Evolutionary conservation across 2,888 invertebrate species (phyloP).

Genomic region (Pedicia rivosa): DNA sequence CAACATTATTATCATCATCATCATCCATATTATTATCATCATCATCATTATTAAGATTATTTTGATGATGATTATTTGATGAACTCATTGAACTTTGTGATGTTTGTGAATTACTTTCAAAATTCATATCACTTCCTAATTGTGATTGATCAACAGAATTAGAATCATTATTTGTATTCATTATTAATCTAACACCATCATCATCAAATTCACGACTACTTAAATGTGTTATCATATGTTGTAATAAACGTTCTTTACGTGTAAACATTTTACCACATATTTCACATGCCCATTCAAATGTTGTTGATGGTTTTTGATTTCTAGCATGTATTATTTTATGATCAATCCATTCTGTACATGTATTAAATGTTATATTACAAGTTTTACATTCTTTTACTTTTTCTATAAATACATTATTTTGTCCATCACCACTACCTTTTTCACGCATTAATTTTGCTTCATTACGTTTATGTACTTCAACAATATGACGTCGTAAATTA

Average conservation of each 20-base stretch:
- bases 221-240: constrained; percentile 29
- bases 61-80: constrained; percentile 7
- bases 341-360: constrained; percentile 27
- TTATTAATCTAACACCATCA: constrained; percentile 10
- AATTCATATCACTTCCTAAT: constrained; percentile 12
- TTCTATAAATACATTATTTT: constrained; percentile 25
- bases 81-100: constrained; percentile 15
- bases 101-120: constrained; percentile 14
- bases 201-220: constrained; percentile 18
- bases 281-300: constrained; percentile 31
- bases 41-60: constrained; percentile 11
- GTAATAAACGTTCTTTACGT: constrained; percentile 28
- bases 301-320: constrained; percentile 24
- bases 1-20: constrained; percentile 8
- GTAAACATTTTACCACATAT: constrained; percentile 29
- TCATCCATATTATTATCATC: constrained; percentile 7
- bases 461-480: constrained; percentile 25
- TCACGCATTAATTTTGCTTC: constrained; percentile 14
- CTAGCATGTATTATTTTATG: constrained; percentile 28
- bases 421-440: constrained; percentile 22
- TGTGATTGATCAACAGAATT: constrained; percentile 2
- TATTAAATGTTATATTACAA: constrained; percentile 24
- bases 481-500: constrained; percentile 28
- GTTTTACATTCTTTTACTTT: constrained; percentile 23
- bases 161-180: constrained; percentile 2